Percentiles rank a stretch among this genome's conserved stretches.
Conservation (phyloP, 2,113 vertebrate genomes). For the Carollia perspicillata region DNA sequence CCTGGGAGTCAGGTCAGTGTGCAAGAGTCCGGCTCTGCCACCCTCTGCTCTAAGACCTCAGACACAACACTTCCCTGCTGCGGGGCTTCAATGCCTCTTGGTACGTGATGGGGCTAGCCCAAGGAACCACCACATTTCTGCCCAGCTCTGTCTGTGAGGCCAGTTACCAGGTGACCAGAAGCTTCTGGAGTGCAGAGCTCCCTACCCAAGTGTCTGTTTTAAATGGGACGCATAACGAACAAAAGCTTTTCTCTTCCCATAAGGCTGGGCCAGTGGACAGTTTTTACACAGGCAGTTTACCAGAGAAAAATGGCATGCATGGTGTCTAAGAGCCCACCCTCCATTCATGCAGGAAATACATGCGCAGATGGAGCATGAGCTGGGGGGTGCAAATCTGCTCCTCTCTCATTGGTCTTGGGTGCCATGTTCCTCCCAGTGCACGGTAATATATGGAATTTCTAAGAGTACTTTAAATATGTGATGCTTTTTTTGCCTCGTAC, state of each 20-base stretch:
- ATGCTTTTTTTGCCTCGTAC: not conserved
- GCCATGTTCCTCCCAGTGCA: not conserved
- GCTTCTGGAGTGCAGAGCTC: constrained; percentile 5
- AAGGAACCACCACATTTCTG: not conserved
- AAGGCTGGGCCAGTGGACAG: not conserved
- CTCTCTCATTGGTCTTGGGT: not conserved
- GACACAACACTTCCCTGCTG: not conserved
- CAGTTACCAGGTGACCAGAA: constrained; percentile 63
- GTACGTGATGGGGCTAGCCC: not conserved
- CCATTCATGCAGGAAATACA: not conserved
- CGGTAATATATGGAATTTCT: not conserved
- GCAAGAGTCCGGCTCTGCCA: not conserved
- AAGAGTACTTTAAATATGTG: not conserved
- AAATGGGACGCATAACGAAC: constrained; percentile 11
- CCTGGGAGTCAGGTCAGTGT: not conserved
- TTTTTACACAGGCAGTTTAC: not conserved
- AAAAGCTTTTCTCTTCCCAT: constrained; percentile 64
- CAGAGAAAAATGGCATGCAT: not conserved
- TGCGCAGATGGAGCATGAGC: not conserved
- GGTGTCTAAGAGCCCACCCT: not conserved
- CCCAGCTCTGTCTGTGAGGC: not conserved
- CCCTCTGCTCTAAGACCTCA: not conserved
- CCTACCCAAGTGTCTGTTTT: constrained; percentile 20
- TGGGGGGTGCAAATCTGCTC: not conserved
- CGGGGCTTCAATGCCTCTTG: not conserved